These are phyloP conservation scores for Laothoe populi DNA, from an alignment of 2,888 invertebrate species.

Conservation along the genomic window DNA sequence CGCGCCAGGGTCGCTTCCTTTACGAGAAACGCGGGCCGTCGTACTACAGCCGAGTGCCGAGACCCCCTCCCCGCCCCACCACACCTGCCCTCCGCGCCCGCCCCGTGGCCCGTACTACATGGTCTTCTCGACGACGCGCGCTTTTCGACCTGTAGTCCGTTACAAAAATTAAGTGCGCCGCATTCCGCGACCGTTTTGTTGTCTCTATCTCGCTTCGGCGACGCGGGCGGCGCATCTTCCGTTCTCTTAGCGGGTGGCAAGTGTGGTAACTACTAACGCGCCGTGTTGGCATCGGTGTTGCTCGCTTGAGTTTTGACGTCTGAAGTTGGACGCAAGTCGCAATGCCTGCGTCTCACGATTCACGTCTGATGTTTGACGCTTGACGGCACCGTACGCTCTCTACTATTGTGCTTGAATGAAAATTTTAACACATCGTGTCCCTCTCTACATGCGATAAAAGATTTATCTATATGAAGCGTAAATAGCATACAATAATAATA, in stretches of 20 bases:
- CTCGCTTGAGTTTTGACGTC: neutral
- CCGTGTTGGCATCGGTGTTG: constrained; percentile 8
- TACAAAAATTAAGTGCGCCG: constrained; percentile 83
- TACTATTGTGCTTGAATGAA: neutral
- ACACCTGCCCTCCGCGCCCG: neutral
- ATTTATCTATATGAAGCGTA: neutral
- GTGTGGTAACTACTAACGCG: constrained; percentile 25
- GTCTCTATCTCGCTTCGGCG: constrained; percentile 63
- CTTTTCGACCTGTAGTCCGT: constrained; percentile 82
- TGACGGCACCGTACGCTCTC: neutral
- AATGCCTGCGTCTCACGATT: neutral
- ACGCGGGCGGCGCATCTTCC: constrained; percentile 39
- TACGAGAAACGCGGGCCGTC: constrained; percentile 82
- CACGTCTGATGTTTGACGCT: neutral
- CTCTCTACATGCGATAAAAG: too few relatives aligned
- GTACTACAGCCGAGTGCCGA: constrained; percentile 75
- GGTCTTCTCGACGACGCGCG: constrained; percentile 73
- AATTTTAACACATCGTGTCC: neutral
- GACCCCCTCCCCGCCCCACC: constrained; percentile 47
- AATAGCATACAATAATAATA: neutral
- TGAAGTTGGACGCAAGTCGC: constrained; percentile 11
- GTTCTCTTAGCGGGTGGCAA: constrained; percentile 28
- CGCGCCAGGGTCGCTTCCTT: constrained; percentile 85
- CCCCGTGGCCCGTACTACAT: constrained; percentile 66
- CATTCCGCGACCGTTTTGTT: constrained; percentile 73